These are phyloP conservation scores for Mionectes olivaceus DNA, from an alignment of 2,797 vertebrate species.

Conservation along the genomic window DNA sequence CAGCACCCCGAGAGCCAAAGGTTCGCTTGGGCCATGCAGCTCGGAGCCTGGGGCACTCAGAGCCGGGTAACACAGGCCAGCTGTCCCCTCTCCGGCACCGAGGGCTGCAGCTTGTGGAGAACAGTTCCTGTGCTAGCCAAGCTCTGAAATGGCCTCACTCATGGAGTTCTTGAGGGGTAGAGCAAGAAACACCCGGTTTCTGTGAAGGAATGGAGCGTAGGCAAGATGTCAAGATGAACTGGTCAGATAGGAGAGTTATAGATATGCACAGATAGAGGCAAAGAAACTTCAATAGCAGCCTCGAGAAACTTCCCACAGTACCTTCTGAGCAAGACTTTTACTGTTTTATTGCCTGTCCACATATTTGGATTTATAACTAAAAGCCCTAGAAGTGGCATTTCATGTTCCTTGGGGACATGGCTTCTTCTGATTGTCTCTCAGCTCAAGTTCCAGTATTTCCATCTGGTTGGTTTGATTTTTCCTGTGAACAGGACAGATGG, in stretches of 20 bases:
- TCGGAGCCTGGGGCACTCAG: rapidly evolving
- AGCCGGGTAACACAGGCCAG: rapidly evolving
- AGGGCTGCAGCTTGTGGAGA: not conserved
- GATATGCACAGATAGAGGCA: not conserved
- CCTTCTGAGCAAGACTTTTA: not conserved
- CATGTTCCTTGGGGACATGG: not conserved
- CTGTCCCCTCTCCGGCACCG: not conserved
- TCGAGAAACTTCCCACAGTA: not conserved
- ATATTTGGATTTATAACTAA: not conserved
- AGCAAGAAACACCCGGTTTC: not conserved
- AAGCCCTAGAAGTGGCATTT: not conserved
- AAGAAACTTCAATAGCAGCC: not conserved
- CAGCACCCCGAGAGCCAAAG: rapidly evolving
- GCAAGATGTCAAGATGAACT: not conserved
- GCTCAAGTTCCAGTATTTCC: not conserved
- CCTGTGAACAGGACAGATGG: not conserved
- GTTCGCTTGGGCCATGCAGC: rapidly evolving
- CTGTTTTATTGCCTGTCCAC: rapidly evolving
- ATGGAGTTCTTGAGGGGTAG: not conserved
- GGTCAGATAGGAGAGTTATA: not conserved
- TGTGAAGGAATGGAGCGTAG: rapidly evolving
- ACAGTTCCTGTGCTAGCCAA: no score
- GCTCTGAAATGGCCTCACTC: not conserved
- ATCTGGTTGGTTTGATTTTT: not conserved
- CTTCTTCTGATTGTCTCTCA: not conserved